Evolutionary conservation across 2,113 vertebrate genomes (phyloP).

Genomic region (Pterocles gutturalis): DNA sequence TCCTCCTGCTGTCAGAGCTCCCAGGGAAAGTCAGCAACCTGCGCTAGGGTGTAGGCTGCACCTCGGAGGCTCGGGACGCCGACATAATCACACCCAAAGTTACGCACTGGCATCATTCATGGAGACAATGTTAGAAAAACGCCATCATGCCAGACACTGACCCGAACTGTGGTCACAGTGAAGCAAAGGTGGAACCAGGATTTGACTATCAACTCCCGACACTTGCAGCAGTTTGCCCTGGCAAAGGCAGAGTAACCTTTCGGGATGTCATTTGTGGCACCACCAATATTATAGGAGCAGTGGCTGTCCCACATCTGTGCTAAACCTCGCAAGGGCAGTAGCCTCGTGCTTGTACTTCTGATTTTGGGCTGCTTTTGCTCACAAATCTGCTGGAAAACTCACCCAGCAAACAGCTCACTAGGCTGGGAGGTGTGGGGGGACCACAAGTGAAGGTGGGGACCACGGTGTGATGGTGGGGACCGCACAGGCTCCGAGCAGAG

Average conservation of each 20-base stretch:
- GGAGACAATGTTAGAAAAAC: not conserved
- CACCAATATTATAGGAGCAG: not conserved
- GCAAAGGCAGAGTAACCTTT: not conserved
- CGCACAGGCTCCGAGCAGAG: not conserved
- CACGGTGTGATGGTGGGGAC: not conserved
- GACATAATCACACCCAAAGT: not conserved
- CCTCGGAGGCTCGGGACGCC: not conserved
- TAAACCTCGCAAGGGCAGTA: not conserved
- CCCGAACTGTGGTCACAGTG: not conserved
- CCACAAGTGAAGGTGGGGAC: not conserved
- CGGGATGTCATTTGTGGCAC: not conserved
- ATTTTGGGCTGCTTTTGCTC: not conserved
- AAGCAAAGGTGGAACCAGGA: not conserved
- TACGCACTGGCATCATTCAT: not conserved
- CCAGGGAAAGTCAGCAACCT: slow-evolving; percentile 18
- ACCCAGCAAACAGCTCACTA: fast-evolving
- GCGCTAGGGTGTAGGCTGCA: not conserved
- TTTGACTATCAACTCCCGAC: not conserved
- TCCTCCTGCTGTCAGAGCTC: slow-evolving; percentile 30
- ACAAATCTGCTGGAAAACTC: not conserved
- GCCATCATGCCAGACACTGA: not conserved
- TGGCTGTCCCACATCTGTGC: not conserved
- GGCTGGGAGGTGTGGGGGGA: not conserved
- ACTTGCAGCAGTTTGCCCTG: fast-evolving
- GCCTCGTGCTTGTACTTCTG: not conserved